A percentile compares a stretch with the other conserved stretches of the same genome.
Evolutionary conservation across 2,888 invertebrate genomes (phyloP).

Genomic region (Microchrysa polita): DNA sequence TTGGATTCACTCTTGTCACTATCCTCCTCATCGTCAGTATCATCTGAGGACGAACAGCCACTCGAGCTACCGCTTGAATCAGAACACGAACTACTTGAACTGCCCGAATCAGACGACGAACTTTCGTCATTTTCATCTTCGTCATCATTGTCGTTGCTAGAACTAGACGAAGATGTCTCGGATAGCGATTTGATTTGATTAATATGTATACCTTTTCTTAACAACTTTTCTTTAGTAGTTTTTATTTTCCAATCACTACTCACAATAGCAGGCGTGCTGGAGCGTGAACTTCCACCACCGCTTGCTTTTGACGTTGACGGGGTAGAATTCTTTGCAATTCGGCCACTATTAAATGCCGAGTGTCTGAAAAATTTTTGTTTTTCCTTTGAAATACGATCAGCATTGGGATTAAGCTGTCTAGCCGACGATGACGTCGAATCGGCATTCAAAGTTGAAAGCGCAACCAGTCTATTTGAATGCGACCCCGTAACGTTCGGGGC

Average conservation of each 20-base stretch:
- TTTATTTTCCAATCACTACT: not conserved
- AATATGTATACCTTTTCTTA: constrained; percentile 39
- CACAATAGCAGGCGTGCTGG: constrained; percentile 8
- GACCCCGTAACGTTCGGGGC: constrained; percentile 24
- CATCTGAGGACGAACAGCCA: constrained; percentile 58
- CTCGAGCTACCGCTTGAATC: constrained; percentile 59
- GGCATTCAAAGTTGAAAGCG: not conserved
- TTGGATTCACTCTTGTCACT: constrained; percentile 52
- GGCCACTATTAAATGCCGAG: constrained; percentile 78
- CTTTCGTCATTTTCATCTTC: constrained; percentile 60
- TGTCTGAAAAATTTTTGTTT: constrained; percentile 87
- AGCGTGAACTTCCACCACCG: constrained; percentile 19
- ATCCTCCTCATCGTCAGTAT: constrained; percentile 57
- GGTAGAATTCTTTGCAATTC: constrained; percentile 52
- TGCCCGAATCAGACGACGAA: constrained; percentile 59
- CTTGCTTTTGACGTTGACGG: constrained; percentile 19
- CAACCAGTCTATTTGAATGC: not conserved
- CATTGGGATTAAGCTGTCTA: constrained; percentile 66
- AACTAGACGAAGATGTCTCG: constrained; percentile 61
- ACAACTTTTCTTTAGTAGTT: not conserved
- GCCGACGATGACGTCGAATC: constrained; percentile 29
- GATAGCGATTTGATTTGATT: constrained; percentile 58
- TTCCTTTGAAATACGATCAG: constrained; percentile 84
- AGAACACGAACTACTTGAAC: constrained; percentile 61
- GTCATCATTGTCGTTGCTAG: constrained; percentile 62